These are phyloP conservation scores for Oryzias dopingdopingensis DNA, from an alignment of 2,797 vertebrate species.

Conservation along the genomic window DNA sequence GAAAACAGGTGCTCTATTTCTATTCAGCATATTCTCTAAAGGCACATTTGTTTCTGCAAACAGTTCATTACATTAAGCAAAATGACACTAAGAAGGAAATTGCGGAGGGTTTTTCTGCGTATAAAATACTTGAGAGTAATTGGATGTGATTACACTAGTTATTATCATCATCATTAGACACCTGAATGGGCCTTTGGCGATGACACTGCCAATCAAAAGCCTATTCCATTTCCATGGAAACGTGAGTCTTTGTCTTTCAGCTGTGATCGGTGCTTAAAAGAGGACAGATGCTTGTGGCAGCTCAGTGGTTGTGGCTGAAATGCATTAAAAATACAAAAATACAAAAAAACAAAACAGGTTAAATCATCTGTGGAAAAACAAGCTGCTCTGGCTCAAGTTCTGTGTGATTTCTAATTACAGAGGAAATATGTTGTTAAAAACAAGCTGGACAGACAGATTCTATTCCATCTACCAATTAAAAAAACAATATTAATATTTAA, in stretches of 20 bases:
- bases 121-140: constrained; percentile 57
- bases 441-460: not conserved
- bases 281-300: constrained; percentile 17
- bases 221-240: constrained; percentile 60
- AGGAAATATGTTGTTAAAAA: constrained; percentile 31
- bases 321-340: constrained; percentile 27
- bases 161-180: constrained; percentile 65
- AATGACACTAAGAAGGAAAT: constrained; percentile 29
- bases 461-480: not conserved
- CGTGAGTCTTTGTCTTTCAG: constrained; percentile 41
- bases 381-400: constrained; percentile 19
- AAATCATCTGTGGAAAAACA: constrained; percentile 3
- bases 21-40: too few relatives aligned
- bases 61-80: constrained; percentile 32
- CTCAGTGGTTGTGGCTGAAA: constrained; percentile 35
- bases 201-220: constrained; percentile 47
- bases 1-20: too few relatives aligned
- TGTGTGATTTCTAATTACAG: constrained; percentile 46
- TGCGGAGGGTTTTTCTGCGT: constrained; percentile 21
- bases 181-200: constrained; percentile 46
- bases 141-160: constrained; percentile 56
- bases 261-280: constrained; percentile 49
- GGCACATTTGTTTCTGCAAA: constrained; percentile 11
- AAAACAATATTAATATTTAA: too few relatives aligned
- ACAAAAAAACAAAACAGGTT: constrained; percentile 25